phyloP scores from a whole-genome alignment of 2,113 vertebrate species.

The Thalassarche chlororhynchos region DNA sequence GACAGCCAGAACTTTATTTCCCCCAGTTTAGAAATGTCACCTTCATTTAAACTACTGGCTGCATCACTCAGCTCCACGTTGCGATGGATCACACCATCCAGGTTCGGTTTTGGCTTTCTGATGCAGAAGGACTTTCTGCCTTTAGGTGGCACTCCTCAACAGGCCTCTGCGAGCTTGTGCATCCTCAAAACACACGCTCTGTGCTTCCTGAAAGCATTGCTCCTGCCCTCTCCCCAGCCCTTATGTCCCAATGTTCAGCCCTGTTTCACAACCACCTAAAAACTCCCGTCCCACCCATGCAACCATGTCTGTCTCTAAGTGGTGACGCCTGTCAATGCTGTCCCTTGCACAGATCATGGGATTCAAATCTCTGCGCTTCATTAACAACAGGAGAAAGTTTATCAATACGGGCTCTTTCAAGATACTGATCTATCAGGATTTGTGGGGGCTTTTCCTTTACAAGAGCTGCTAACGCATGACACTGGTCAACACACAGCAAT shows the following conservation, averaged over 20 bases:
- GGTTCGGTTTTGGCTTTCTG: not conserved
- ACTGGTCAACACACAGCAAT: not conserved
- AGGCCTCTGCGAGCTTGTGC: not conserved
- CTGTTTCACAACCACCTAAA: not conserved
- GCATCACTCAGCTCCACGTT: not conserved
- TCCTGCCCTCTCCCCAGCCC: not conserved
- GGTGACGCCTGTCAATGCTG: not conserved
- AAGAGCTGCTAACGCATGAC: not conserved
- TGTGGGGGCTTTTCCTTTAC: not conserved
- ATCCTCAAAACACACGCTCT: not conserved
- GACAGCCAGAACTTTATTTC: not conserved
- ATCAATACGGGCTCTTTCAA: not conserved
- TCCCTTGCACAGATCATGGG: not conserved
- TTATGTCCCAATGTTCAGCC: accelerated
- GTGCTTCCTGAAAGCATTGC: not conserved
- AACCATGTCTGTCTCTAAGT: not conserved
- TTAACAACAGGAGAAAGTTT: not conserved
- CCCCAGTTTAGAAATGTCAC: not conserved
- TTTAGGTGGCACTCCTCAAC: not conserved
- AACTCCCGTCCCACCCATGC: not conserved
- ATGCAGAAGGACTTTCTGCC: not conserved
- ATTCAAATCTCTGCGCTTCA: not conserved
- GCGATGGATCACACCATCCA: accelerated
- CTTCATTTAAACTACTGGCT: not conserved
- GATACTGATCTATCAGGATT: no score